Percentiles rank a stretch among this genome's conserved stretches.
phyloP scores from a whole-genome alignment of 2,888 invertebrate species.

The Galeruca laticollis region DNA sequence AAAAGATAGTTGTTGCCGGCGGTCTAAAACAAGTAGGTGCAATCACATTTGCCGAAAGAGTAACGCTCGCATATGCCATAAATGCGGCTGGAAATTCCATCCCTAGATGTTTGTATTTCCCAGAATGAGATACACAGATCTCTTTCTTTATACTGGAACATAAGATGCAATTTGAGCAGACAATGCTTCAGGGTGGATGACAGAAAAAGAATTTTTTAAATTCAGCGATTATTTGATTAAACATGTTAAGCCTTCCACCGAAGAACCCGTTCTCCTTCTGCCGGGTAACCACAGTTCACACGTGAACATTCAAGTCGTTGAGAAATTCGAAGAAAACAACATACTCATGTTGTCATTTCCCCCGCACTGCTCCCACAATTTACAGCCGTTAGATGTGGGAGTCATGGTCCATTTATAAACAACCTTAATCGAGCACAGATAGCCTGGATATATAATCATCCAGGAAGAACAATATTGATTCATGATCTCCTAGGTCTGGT shows the following conservation, averaged over 20 bases:
- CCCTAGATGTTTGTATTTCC: not conserved
- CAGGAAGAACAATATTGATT: conserved; percentile 44
- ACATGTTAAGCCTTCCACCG: not conserved
- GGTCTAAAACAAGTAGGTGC: conserved; percentile 18
- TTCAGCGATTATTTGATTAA: not conserved
- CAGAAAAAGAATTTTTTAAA: conserved; percentile 40
- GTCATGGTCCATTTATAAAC: conserved; percentile 43
- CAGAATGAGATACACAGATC: not conserved
- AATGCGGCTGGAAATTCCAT: not conserved
- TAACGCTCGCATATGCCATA: not conserved
- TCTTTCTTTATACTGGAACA: conserved; percentile 20
- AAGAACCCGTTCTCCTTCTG: not conserved
- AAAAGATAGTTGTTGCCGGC: conserved; percentile 9
- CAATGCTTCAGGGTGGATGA: conserved; percentile 25
- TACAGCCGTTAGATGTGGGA: conserved; percentile 50
- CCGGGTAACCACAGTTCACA: not conserved
- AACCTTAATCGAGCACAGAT: conserved; percentile 1
- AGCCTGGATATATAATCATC: conserved; percentile 39
- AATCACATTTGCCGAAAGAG: conserved; percentile 12
- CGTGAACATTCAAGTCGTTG: not conserved
- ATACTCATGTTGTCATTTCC: conserved; percentile 48
- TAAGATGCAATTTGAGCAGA: conserved; percentile 11
- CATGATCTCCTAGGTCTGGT: conserved; percentile 50
- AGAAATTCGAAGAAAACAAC: not conserved
- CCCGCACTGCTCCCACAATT: conserved; percentile 49